Evolutionary conservation across 2,888 invertebrate genomes (phyloP).

Genomic region (Cryptocheilus praepositus): DNA sequence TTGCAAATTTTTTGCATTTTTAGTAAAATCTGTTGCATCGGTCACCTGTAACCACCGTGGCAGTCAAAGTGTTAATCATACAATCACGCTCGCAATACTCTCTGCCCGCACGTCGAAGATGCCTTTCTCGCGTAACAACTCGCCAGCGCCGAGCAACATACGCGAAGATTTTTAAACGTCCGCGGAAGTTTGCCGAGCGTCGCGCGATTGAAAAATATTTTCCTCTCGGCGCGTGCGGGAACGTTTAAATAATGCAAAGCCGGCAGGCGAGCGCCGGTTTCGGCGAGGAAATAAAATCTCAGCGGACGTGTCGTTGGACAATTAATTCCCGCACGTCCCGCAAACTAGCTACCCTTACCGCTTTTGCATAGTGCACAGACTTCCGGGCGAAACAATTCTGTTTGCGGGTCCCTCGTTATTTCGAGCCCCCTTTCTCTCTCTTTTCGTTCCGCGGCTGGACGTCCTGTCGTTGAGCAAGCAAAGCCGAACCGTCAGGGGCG

Average conservation of each 20-base stretch:
- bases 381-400: constrained; percentile 51
- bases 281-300: constrained; percentile 23
- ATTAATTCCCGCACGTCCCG: constrained; percentile 40
- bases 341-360: constrained; percentile 23
- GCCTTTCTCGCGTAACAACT: too few relatives aligned
- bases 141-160: too few relatives aligned
- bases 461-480: constrained; percentile 29
- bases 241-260: constrained; percentile 10
- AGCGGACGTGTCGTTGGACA: constrained; percentile 31
- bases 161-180: background rate
- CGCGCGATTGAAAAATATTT: background rate
- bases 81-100: too few relatives aligned
- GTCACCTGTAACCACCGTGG: too few relatives aligned
- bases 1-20: too few relatives aligned
- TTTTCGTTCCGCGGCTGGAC: constrained; percentile 22
- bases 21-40: too few relatives aligned
- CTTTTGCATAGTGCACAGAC: constrained; percentile 25
- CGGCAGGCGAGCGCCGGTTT: constrained; percentile 2
- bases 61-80: too few relatives aligned
- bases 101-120: too few relatives aligned
- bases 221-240: background rate
- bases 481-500: constrained; percentile 47
- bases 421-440: constrained; percentile 6
- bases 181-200: background rate
- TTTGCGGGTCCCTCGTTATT: constrained; percentile 49